Base-by-base conservation (phyloP, 2,113 vertebrate genomes). In the Phrynosoma blainvillii region DNA sequence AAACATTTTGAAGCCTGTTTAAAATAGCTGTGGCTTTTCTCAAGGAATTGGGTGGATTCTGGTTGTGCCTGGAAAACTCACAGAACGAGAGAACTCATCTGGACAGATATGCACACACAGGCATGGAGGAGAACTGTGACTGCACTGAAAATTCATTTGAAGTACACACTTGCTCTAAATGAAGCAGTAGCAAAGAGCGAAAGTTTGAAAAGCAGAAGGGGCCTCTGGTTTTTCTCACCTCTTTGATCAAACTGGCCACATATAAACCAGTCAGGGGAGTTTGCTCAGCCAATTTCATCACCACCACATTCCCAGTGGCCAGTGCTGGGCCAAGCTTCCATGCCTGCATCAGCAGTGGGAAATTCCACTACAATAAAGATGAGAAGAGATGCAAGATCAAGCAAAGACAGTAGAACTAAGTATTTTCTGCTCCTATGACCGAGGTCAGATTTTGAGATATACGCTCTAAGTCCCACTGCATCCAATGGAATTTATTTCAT, bases 271-370 rank as follows among this genome's bases (percentile, higher is more conserved):
- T 98, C 91, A 99, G 97, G 0, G 98, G 98, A 0, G 99, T 99
- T 94, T 99, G 98, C 92, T 99, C 99, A 0, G 99, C 98, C 40
- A 98, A 97, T 36, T 99, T 99, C 98, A 99, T 98, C 92, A 99
- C 98, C 65, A 99, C 96, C 47, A 98, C 98, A 0, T 99, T 99
- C 16, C 99, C 99, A 0, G 98, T 99, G 0, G 98, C 99, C 90
- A 99, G 93, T 40, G 99, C 99, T 0, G 99, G 99, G 10, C 98
- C 98, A 7, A 99, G 94, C 62, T 99, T 99, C 99, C 99, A 99
- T 0, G 98, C 97, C 87, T 98, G 98, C 99, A 99, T 99, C 96
- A 99, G 32, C 82, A 99, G 95, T 0, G 99, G 99, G 94, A 99
- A 99, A 93, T 99, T 99, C 99, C 99, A 99, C 98, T 99, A 95